Evolutionary conservation across 2,797 vertebrate genomes (phyloP).

Genomic region (Rallus crepitans): DNA sequence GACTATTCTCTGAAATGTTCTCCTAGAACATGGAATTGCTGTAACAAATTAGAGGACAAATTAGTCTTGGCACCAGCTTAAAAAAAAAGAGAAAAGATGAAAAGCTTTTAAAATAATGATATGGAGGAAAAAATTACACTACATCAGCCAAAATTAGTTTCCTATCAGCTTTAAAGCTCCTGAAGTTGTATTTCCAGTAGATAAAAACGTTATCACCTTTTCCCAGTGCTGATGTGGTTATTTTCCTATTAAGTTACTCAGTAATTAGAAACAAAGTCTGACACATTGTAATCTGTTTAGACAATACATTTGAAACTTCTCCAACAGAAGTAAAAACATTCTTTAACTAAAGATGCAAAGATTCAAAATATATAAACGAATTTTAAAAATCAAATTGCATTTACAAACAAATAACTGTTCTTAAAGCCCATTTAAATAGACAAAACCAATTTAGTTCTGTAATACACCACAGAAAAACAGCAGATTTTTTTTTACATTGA

Average conservation of each 20-base stretch:
- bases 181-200: conserved; percentile 41
- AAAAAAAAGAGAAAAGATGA: conserved; percentile 34
- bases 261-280: conserved; percentile 64
- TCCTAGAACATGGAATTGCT: conserved; percentile 19
- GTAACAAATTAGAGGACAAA: conserved; percentile 58
- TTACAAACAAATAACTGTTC: background rate
- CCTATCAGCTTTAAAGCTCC: conserved; percentile 44
- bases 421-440: background rate
- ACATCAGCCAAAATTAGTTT: background rate
- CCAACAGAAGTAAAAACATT: conserved; percentile 2
- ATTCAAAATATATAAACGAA: background rate
- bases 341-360: background rate
- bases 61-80: conserved; percentile 33
- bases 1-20: background rate
- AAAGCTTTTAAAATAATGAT: conserved; percentile 53
- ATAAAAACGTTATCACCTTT: conserved; percentile 59
- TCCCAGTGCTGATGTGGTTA: conserved; percentile 18
- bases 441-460: background rate
- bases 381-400: background rate
- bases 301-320: conserved; percentile 23
- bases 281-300: conserved; percentile 43
- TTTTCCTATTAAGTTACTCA: conserved; percentile 30
- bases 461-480: background rate
- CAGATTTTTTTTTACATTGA: background rate
- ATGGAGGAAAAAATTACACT: background rate